These are phyloP conservation scores for Araneus ventricosus DNA, from an alignment of 1,140 invertebrate genomes.

Conservation along the genomic window DNA sequence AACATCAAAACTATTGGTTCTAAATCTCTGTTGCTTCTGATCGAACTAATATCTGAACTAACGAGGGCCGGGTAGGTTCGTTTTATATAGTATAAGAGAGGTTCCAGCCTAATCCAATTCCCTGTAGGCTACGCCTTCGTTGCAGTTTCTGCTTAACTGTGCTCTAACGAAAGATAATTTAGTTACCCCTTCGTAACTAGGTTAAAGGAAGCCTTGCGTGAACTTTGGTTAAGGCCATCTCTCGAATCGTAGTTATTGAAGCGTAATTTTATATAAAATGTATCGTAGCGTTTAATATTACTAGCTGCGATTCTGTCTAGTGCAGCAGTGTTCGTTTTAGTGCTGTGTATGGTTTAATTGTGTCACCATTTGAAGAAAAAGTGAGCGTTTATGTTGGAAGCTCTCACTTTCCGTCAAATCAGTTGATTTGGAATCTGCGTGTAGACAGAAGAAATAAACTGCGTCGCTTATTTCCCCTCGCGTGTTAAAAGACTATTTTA, in stretches of 20 bases:
- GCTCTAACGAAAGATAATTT: constrained; percentile 72
- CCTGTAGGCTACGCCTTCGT: constrained; percentile 26
- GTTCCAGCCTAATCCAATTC: constrained; percentile 64
- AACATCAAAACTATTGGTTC: constrained; percentile 48
- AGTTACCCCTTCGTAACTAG: constrained; percentile 68
- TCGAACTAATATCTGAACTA: constrained; percentile 47
- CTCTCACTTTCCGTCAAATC: not conserved
- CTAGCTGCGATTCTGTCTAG: not conserved
- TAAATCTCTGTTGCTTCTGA: constrained; percentile 45
- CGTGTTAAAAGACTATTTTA: not conserved
- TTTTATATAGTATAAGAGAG: constrained; percentile 64
- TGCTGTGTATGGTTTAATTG: not conserved
- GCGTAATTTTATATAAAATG: constrained; percentile 75
- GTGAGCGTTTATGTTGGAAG: not conserved
- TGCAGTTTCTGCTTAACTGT: constrained; percentile 72
- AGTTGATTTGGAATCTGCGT: constrained; percentile 15
- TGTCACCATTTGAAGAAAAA: not conserved
- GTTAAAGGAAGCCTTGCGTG: constrained; percentile 69
- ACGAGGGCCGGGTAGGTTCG: not conserved
- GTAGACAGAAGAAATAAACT: constrained; percentile 12
- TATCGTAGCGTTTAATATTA: constrained; percentile 67
- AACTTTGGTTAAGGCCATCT: constrained; percentile 72
- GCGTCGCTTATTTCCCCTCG: not conserved
- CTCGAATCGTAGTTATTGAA: constrained; percentile 42
- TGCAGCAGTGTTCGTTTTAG: not conserved